phyloP scores from a whole-genome alignment of 2,888 invertebrate species.

The Lasioglossum calceatum region DNA sequence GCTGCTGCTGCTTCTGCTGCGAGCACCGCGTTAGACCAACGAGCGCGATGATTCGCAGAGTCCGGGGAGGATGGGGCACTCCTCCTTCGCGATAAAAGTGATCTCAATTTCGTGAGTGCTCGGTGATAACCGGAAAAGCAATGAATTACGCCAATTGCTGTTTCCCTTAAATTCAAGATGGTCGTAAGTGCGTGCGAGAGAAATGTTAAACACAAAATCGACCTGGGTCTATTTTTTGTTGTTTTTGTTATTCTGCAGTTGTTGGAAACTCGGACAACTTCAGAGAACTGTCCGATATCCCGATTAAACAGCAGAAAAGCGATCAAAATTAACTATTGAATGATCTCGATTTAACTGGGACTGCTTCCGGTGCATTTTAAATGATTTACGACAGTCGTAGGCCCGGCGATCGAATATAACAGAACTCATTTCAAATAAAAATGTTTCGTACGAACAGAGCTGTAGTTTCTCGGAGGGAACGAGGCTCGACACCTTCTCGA shows the following conservation, averaged over 20 bases:
- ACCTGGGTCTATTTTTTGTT: not conserved
- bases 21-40: not conserved
- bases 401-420: not conserved
- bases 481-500: not conserved
- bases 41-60: slow-evolving; percentile 18
- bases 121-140: not conserved
- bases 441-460: not conserved
- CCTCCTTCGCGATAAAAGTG: not conserved
- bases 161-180: not conserved
- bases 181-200: not conserved
- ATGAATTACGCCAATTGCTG: not conserved
- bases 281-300: not conserved
- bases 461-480: not conserved
- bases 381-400: no score
- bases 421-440: not conserved
- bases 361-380: not conserved
- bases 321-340: no score
- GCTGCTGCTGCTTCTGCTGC: not conserved
- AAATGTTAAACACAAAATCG: not conserved
- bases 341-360: no score
- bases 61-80: not conserved
- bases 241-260: not conserved
- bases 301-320: not conserved
- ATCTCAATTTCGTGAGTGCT: slow-evolving; percentile 24
- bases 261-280: not conserved